Percentiles rank a stretch among this genome's conserved stretches.
Conservation (phyloP, 1,140 invertebrate genomes). For the Tyrophagus putrescentiae region DNA sequence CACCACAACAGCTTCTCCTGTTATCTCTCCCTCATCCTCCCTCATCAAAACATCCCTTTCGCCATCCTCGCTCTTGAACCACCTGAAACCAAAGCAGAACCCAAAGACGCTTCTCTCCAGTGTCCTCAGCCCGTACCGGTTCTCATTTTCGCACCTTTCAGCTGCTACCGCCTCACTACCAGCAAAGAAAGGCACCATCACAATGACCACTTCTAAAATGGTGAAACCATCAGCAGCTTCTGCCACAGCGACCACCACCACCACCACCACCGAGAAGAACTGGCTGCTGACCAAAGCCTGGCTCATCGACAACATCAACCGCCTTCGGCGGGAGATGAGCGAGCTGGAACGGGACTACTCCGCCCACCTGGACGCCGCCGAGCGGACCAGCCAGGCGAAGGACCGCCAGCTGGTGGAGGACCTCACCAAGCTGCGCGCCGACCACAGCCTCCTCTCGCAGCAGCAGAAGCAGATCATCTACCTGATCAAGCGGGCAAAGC, state of each 20-base stretch:
- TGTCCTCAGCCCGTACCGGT: no score
- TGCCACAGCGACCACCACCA: neutral
- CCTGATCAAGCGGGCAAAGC: slow-evolving; percentile 17
- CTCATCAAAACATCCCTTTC: no score
- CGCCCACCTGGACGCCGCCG: neutral
- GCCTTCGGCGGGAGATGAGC: slow-evolving; percentile 19
- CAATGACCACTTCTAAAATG: no score
- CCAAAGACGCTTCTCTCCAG: no score
- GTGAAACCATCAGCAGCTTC: neutral
- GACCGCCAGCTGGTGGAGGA: slow-evolving; percentile 16
- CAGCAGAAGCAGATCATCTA: slow-evolving; percentile 23
- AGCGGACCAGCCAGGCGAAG: neutral
- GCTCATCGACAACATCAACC: slow-evolving; percentile 24
- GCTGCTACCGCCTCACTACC: no score
- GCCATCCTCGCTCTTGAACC: no score
- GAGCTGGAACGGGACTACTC: slow-evolving; percentile 19
- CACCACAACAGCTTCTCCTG: no score
- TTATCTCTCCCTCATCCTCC: no score
- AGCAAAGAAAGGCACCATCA: no score
- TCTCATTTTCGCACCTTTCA: no score
- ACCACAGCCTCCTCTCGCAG: slow-evolving; percentile 17
- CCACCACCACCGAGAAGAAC: slow-evolving; percentile 19
- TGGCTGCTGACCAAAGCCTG: slow-evolving; percentile 24
- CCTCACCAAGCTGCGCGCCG: slow-evolving; percentile 11
- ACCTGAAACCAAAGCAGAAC: no score